phyloP scores from a whole-genome alignment of 2,113 vertebrate species.

The Cacatua alba region DNA sequence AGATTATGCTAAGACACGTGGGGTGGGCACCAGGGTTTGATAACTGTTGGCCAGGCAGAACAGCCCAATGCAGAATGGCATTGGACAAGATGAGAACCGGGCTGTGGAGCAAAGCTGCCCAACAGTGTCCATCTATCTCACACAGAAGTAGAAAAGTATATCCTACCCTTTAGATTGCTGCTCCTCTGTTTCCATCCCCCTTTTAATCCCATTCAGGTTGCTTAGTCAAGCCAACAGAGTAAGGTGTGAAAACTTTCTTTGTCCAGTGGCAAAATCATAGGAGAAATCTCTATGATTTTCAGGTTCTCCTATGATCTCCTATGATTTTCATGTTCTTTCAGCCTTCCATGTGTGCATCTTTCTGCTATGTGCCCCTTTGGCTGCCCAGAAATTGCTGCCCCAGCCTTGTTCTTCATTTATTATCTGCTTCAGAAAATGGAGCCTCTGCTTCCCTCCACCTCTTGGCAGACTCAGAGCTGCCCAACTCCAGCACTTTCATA shows the following conservation, averaged over 20 bases:
- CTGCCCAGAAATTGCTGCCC: not conserved
- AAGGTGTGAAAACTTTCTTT: not conserved
- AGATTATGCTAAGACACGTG: not conserved
- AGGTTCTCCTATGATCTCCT: not conserved
- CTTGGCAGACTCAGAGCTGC: not conserved
- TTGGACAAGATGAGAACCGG: accelerated
- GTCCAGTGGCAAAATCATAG: not conserved
- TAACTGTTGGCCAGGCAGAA: accelerated
- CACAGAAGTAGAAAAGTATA: accelerated
- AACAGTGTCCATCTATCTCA: accelerated
- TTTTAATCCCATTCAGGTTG: not conserved
- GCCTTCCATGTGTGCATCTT: accelerated
- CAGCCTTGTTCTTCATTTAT: not conserved
- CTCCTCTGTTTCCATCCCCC: not conserved
- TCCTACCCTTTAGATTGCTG: not conserved
- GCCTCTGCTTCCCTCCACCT: not conserved
- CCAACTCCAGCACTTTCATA: not conserved
- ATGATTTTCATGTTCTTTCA: not conserved
- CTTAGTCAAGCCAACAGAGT: not conserved
- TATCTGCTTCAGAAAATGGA: not conserved
- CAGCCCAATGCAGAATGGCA: accelerated
- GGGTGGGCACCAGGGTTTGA: accelerated
- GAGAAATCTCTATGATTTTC: not conserved
- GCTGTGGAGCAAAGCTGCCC: not conserved
- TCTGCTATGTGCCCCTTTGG: not conserved